Base-by-base conservation (phyloP, 2,797 vertebrate genomes). In the Babyrousa celebensis region DNA sequence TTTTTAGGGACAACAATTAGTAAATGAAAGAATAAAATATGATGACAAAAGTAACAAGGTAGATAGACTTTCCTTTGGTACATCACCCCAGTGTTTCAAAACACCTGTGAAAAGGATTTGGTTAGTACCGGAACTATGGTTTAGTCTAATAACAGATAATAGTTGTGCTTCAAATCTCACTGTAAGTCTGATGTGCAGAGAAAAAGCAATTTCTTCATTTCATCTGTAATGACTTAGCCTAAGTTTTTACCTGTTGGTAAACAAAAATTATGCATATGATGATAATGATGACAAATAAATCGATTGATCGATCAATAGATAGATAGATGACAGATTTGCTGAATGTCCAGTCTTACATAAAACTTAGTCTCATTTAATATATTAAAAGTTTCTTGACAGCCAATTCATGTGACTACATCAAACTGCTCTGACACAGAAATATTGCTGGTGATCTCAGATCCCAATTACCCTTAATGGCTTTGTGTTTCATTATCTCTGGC, bases 21-120 rank as follows among this genome's bases (percentile, higher is more conserved):
- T 79, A 79, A 90, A 70, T 67, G 40, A 92, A 29, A 84, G 56
- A 92, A 54, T 36, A 88, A 92, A 95, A 83, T 21, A 75, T 25
- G 25, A 63, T 23, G 9, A 62, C 36, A 74, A 78, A 71, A 90
- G 67, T 32, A 70, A 89, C 8, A 82, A 27, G 6, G 6, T 48
- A 32, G 40, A 40, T 11, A 83, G 32, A 29, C 23, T 95, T 92
- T 82, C 25, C 14, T 83, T 48, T 58, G 58, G 43, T 90, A 40
- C 3, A 56, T 60, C 25, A 15, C 11, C 4, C 20, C 21, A 70
- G 72, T 8, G 52, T 84, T 97, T 83, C 72, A 92, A 92, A 92
- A 27, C 2, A 78, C 25, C 68, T 68, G 29, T 48, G 32, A 91
- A n/a, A 32, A 87, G 58, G 15, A 72, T 71, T 54, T 78, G 85